phyloP scores from a whole-genome alignment of 2,113 vertebrate genomes.

The Tylochromis polylepis region DNA sequence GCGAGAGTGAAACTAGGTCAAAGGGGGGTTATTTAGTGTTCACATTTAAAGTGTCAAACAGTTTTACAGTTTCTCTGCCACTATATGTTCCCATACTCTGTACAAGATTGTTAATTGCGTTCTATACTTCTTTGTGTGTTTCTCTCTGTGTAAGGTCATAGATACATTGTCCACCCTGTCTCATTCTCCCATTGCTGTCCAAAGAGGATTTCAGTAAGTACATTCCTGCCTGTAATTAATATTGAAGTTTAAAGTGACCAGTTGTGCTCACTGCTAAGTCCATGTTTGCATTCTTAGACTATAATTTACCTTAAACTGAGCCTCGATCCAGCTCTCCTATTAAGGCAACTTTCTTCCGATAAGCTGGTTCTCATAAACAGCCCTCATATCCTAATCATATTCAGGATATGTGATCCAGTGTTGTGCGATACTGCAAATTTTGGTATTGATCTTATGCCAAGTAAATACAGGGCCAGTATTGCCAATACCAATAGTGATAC shows the following conservation, averaged over 20 bases:
- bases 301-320: not conserved
- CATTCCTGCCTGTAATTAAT: not conserved
- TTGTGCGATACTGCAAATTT: not conserved
- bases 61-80: not conserved
- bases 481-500: not conserved
- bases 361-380: not conserved
- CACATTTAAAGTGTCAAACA: not conserved
- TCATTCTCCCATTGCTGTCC: conserved; percentile 71
- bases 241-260: not conserved
- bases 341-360: not conserved
- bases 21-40: not conserved
- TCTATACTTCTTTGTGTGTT: not conserved
- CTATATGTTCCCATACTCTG: not conserved
- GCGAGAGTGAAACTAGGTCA: not conserved
- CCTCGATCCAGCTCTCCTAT: not conserved
- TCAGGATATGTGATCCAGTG: not conserved
- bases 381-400: not conserved
- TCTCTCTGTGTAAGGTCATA: conserved; percentile 73
- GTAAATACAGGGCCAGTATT: not conserved
- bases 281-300: not conserved
- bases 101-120: not conserved
- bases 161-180: conserved; percentile 81
- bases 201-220: conserved; percentile 80
- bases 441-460: not conserved
- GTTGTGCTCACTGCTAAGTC: not conserved